Percentiles rank a stretch among this genome's conserved stretches.
Conservation (phyloP, 2,113 vertebrate species). For the Gracilinanus agilis region DNA sequence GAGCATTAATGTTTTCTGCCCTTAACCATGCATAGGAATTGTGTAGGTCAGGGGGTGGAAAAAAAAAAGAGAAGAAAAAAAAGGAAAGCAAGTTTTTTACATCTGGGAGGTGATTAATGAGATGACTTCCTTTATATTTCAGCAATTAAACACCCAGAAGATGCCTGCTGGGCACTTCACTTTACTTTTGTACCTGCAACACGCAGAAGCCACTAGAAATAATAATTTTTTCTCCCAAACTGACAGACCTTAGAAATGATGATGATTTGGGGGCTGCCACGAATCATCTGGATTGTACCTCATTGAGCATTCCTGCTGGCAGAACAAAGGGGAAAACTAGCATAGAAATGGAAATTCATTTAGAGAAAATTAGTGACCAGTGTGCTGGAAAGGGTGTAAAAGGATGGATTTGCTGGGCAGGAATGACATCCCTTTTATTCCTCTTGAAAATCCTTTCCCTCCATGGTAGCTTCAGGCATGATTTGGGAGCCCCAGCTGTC, state of each 20-base stretch:
- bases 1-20: neutral
- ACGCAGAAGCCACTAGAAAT: neutral
- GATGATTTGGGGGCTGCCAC: neutral
- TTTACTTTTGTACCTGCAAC: neutral
- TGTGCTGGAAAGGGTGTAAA: neutral
- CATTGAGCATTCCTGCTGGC: neutral
- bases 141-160: neutral
- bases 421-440: neutral
- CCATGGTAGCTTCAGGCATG: neutral
- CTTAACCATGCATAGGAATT: neutral
- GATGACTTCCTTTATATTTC: conserved; percentile 16
- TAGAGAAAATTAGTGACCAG: conserved; percentile 2
- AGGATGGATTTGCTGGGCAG: neutral
- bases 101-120: neutral
- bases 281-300: neutral
- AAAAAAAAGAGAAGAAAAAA: neutral
- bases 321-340: neutral
- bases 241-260: neutral
- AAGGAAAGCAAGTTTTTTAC: neutral
- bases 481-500: neutral
- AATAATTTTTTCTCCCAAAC: neutral
- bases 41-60: neutral
- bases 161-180: conserved; percentile 10
- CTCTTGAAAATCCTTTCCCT: neutral
- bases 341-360: neutral